Base-by-base conservation (phyloP, 2,113 vertebrate species). In the Crypturellus undulatus region DNA sequence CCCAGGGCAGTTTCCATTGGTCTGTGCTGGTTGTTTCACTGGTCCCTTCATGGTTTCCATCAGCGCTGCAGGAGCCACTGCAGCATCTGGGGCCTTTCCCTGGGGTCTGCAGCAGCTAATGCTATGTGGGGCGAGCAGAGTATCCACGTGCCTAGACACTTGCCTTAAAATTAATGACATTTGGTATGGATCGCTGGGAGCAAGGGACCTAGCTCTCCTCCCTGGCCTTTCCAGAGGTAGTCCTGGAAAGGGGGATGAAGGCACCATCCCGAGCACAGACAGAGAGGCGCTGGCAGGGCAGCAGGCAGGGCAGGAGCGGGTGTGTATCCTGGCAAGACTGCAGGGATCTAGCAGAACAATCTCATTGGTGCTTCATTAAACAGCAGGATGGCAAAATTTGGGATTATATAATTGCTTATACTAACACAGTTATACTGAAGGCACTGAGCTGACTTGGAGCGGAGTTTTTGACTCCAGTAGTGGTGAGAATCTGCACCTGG, bases 251-350 rank as follows among this genome's bases (percentile, higher is more conserved):
- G 30, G 24, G 45, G 43, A 12, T 49, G 21, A 21, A 49, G 49
- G 49, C 10, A 49, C 30, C 38, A 59, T 11, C 12, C 82, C 62
- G 59, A 43, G 82, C 59, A n/a, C 8, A 38, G 38, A 38, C 38
- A 1, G 77, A 2, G 1, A 11, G 34, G 21, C 16, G 12, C 1
- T 21, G 13, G 36, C 67, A 75, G 83, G 30, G 14, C 22, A 64
- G 54, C 2, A 0, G 22, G 42, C 56, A 10, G 7, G 9, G 4
- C 22, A 5, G 25, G 3, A 28, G 15, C 54, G 6, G 42, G 6
- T 28, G 25, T 5, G 0, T 20, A 2, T 51, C 30, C 2, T 14
- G 16, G 8, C 28, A 5, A 21, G 36, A 3, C 10, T 40, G 14
- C 7, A 10, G n/a, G 2, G 38, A 38, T 52, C n/a, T 21, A 47